Evolutionary conservation across 1,140 invertebrate genomes (phyloP).

Genomic region (Psilanteris sp.): DNA sequence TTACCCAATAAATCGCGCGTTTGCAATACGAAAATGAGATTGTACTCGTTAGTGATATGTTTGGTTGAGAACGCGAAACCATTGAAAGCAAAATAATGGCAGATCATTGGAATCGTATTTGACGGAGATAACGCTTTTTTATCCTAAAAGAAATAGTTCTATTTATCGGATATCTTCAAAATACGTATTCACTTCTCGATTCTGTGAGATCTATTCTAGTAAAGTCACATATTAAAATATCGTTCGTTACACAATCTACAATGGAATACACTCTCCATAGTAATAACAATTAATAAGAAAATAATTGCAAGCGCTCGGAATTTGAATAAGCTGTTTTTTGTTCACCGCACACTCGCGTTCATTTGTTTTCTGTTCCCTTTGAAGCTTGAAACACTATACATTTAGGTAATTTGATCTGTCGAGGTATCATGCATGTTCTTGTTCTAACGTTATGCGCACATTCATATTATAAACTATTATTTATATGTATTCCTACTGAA

Average conservation of each 20-base stretch:
- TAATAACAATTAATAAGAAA: constrained; percentile 71
- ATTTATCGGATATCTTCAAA: constrained; percentile 54
- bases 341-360: constrained; percentile 10
- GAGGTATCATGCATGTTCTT: no score
- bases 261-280: constrained; percentile 66
- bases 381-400: constrained; percentile 33
- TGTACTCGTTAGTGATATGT: no score
- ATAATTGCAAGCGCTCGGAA: constrained; percentile 66
- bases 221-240: constrained; percentile 75
- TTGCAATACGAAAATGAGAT: no score
- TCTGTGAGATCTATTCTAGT: constrained; percentile 50
- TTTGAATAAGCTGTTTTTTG: constrained; percentile 41
- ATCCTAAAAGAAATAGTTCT: constrained; percentile 45
- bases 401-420: no score
- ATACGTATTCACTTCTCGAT: constrained; percentile 50
- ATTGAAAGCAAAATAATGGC: no score
- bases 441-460: no score
- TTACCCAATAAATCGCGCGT: no score
- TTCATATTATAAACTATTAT: no score
- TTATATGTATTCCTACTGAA: no score
- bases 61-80: constrained; percentile 4
- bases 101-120: constrained; percentile 46
- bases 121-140: constrained; percentile 26
- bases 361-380: constrained; percentile 2
- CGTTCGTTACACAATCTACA: constrained; percentile 67